Percentiles rank a stretch among this genome's conserved stretches.
Evolutionary conservation across 2,797 vertebrate species (phyloP).

Genomic region (Ptychobarbus kaznakovi): DNA sequence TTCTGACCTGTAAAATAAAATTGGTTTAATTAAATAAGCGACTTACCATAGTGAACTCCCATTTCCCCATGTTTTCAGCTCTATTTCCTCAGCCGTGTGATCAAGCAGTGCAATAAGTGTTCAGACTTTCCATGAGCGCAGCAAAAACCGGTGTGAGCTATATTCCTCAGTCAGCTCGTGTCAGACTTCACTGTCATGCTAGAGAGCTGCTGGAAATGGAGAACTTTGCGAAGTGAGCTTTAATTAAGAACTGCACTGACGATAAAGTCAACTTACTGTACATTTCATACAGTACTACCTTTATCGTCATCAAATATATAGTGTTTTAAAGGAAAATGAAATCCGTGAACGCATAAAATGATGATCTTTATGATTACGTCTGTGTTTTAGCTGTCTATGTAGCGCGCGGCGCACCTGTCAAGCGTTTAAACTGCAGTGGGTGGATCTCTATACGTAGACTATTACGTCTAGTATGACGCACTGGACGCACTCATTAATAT

Average conservation of each 20-base stretch:
- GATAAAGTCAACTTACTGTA: neutral
- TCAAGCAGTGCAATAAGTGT: neutral
- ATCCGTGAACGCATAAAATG: neutral
- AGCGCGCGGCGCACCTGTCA: neutral
- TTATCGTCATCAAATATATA: neutral
- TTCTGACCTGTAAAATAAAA: neutral
- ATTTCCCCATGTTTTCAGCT: constrained; percentile 54
- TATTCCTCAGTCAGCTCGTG: constrained; percentile 20
- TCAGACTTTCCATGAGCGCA: constrained; percentile 6
- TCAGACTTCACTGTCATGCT: neutral
- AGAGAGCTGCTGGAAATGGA: neutral
- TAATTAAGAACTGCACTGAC: neutral
- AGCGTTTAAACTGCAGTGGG: constrained; percentile 14
- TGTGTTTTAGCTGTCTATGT: no score
- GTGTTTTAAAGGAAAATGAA: neutral
- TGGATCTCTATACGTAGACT: neutral
- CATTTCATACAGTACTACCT: neutral
- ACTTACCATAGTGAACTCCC: constrained; percentile 56
- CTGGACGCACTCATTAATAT: constrained; percentile 5
- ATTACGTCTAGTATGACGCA: neutral
- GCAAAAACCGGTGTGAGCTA: neutral
- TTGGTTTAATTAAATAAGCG: neutral
- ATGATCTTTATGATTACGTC: neutral
- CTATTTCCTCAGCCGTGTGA: neutral
- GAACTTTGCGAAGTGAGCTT: neutral